phyloP scores from a whole-genome alignment of 2,888 invertebrate species.

The Hyposoter didymator region DNA sequence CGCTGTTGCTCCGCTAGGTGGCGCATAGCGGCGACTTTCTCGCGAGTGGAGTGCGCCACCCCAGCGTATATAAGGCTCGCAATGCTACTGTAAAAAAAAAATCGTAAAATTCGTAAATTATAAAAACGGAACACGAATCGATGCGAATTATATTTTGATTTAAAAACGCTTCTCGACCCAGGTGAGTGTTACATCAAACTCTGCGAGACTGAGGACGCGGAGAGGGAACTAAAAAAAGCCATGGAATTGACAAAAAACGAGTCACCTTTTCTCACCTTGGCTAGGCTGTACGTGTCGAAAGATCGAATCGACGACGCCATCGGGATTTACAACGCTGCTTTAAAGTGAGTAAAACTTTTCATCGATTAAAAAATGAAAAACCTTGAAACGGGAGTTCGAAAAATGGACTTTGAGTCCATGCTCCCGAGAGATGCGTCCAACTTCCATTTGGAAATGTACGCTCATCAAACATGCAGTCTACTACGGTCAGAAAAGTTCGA shows the following conservation, averaged over 20 bases:
- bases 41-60: neutral
- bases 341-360: conserved; percentile 86
- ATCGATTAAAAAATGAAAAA: neutral
- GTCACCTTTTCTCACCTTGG: conserved; percentile 89
- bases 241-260: conserved; percentile 91
- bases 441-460: neutral
- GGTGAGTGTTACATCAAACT: conserved; percentile 91
- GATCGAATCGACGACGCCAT: conserved; percentile 90
- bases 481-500: neutral
- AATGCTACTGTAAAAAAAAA: neutral
- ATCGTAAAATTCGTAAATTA: neutral
- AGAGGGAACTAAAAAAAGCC: conserved; percentile 90
- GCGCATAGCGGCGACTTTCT: neutral
- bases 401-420: neutral
- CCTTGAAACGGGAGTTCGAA: neutral
- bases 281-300: conserved; percentile 88
- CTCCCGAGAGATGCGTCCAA: neutral
- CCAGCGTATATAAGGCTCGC: neutral
- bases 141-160: neutral
- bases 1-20: neutral
- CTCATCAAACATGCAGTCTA: neutral
- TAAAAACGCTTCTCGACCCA: conserved; percentile 76
- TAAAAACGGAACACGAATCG: neutral
- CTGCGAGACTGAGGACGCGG: conserved; percentile 89
- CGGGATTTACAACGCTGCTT: conserved; percentile 89